Evolutionary conservation across 2,797 vertebrate genomes (phyloP), one percentile per base, ranked within the genome.

Genomic region (Alosa sapidissima): DNA sequence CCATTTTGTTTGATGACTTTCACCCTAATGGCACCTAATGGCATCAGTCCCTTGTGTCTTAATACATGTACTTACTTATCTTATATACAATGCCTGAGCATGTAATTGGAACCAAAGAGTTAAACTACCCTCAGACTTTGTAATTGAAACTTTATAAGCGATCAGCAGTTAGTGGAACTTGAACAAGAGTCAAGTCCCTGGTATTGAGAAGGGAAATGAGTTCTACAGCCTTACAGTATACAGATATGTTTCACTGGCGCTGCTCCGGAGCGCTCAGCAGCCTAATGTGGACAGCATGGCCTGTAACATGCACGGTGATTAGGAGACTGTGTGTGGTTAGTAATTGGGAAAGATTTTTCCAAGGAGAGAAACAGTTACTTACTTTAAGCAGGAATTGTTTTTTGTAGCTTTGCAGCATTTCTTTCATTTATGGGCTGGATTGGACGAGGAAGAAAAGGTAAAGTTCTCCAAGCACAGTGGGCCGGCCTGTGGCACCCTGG

Each of bases 91-190:
- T 75, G 33, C 9, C 6, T 33, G 28, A 65, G 24, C 24, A 14
- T 41, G 36, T 13, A 45, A 41, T 41, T 41, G 68, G 33, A 33
- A 41, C 11, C 36, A 75, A 75, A 21, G 45, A 83, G 36, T 62
- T 52, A 21, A 51, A 88, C 54, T 86, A 81, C 14, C 83, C 85
- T 83, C 82, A 85, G 86, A 52, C 81, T 84, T 48, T 65, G 83
- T 90, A 88, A 88, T 83, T 89, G 85, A 84, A 87, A 72, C 84
- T 88, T 84, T 83, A 51, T 84, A 83, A 87, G 84, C 51, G 81
- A 85, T 88, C 65, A 84, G 83, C 83, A 78, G 88, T 82, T 75
- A 81, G 86, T 41, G 81, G 81, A 84, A 87, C 83, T 82, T 82
- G 83, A 89, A 86, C 55, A 82, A 75, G 85, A 88, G 81, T 89